Base-by-base conservation (phyloP, 2,797 vertebrate genomes). In the Enteromius argenteus region DNA sequence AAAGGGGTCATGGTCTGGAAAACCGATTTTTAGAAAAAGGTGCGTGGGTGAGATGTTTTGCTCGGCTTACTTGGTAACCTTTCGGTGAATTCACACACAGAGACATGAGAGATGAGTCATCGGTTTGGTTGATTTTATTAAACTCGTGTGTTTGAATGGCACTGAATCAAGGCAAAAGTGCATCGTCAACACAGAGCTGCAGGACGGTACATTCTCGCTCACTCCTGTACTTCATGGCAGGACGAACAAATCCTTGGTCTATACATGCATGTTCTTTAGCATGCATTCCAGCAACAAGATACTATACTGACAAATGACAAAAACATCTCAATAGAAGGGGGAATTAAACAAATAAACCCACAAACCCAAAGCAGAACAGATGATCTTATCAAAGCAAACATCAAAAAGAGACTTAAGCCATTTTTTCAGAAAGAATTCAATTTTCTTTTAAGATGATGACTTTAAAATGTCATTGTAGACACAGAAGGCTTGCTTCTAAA, bases 221-320 rank as follows among this genome's bases (percentile, higher is more conserved):
- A 62, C 60, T 66, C 62, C 81, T 83, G 60, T 21, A 72, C 14
- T 76, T 30, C 42, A 66, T 67, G 30, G 71, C 81, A 77, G 62
- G 72, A 77, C 23, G 1, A 76, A 79, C 83, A 89, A 83, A 87
- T 87, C 89, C 89, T 87, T 85, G 68, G 82, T 85, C 79, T 42
- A 84, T 86, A 86, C 85, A 91, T 90, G 89, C 87, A 87, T 84
- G 71, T 74, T 88, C 83, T 89, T 84, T 81, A 89, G 90, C 90
- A 88, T 90, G 90, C 91, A 90, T 75, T 85, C 76, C 89, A 86
- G 87, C 78, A 90, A 88, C 89, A 90, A 79, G 81, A 87, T 90
- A 85, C 86, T 85, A 35, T 82, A 90, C 71, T 53, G 84, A 88
- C 79, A 74, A 84, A 75, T 66, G 60, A 74, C 79, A 80, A 87